Base-by-base conservation (phyloP, 2,797 vertebrate species). In the Lagocephalus sceleratus region DNA sequence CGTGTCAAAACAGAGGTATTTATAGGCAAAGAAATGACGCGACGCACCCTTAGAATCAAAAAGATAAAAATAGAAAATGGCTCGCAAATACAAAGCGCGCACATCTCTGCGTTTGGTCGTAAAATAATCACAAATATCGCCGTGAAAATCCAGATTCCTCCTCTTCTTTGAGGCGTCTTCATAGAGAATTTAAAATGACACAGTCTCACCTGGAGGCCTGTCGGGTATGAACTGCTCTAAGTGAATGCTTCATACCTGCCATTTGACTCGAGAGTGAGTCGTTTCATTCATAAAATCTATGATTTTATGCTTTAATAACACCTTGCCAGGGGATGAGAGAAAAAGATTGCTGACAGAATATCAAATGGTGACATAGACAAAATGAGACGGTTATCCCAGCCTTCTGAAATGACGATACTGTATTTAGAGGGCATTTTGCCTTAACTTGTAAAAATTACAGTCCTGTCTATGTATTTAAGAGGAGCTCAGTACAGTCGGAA, bases 371-470 rank as follows among this genome's bases (percentile, higher is more conserved):
- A 85, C 82, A 79, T 75, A 75, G 76, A 70, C 66, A 71, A 81
- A 88, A 88, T 85, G 77, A 88, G 88, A 88, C 63, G 73, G 77
- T 78, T 82, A 77, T 82, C 74, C 68, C 60, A 74, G 74, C 74
- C 72, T 85, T 84, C 83, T 92, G 89, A 91, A 91, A 91, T 76
- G 56, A 68, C 76, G 88, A 91, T 92, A 90, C 92, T 92, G 90
- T 90, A 89, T 84, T 93, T 91, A 92, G 85, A 86, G 84, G 70
- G 81, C 85, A 87, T 91, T 92, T 90, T 85, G 86, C 85, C 90
- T 89, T 87, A 89, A 91, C 90, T 88, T 89, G 89, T 88, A 86
- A 88, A 91, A 91, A 92, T 92, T 90, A 92, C 85, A 91, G 90
- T 80, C 82, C 78, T 86, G 73, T 61, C 87, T 86, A 71, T 89